Percentiles rank a stretch among this genome's conserved stretches.
Conservation (phyloP, 1,140 invertebrate species). For the Rhopalosiphum padi region DNA sequence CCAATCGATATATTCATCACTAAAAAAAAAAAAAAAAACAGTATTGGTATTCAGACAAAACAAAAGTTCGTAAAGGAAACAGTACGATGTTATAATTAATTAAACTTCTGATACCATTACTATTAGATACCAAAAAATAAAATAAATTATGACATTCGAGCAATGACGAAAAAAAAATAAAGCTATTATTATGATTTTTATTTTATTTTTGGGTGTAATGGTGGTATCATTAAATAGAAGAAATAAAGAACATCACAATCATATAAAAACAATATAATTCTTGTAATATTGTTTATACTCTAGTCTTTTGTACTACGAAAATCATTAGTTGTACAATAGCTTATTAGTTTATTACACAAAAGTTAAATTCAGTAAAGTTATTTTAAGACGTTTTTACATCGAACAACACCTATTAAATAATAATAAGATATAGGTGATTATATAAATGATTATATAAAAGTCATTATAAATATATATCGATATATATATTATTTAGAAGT, state of each 20-base stretch:
- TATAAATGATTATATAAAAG: background rate
- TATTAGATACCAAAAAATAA: background rate
- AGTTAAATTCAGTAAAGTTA: background rate
- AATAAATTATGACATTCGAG: background rate
- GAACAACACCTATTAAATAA: background rate
- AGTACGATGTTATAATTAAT: background rate
- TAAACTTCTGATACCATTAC: background rate
- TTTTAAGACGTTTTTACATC: background rate
- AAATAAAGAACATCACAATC: background rate
- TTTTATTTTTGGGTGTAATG: background rate
- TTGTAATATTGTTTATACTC: background rate
- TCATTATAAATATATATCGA: no score
- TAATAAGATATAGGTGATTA: background rate
- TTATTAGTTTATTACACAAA: background rate
- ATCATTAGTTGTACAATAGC: background rate
- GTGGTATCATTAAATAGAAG: background rate
- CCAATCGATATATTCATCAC: slow-evolving; percentile 74
- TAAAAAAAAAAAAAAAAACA: slow-evolving; percentile 54
- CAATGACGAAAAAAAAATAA: background rate
- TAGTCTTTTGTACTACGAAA: background rate
- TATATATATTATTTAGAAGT: background rate
- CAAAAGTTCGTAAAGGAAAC: background rate
- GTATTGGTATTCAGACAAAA: background rate
- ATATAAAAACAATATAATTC: background rate
- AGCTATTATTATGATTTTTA: background rate